Percentiles rank a stretch among this genome's conserved stretches.
Evolutionary conservation across 2,888 invertebrate species (phyloP).

Genomic region (Stictocephala bisonia): DNA sequence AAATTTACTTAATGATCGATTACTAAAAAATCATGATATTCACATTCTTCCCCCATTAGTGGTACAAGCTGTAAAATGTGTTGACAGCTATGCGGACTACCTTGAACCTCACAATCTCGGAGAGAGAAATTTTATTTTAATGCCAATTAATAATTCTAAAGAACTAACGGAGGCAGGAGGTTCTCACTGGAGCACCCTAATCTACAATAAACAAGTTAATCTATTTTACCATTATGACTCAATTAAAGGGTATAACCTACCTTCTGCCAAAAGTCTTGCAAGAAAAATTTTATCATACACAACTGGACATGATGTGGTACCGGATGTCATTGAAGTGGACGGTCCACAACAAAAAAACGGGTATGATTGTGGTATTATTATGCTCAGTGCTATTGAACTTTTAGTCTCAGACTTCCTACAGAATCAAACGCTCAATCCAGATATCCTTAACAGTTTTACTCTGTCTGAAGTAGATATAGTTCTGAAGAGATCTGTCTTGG

Average conservation of each 20-base stretch:
- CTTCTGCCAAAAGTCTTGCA: not conserved
- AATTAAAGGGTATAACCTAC: not conserved
- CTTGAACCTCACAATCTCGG: not conserved
- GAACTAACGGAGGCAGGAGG: constrained; percentile 1
- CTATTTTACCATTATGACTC: constrained; percentile 12
- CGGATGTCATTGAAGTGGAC: not conserved
- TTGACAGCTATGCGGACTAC: too few species aligned
- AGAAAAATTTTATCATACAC: not conserved
- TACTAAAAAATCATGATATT: not conserved
- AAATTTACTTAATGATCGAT: not conserved
- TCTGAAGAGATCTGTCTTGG: not conserved
- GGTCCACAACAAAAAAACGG: constrained; percentile 5
- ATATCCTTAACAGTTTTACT: not conserved
- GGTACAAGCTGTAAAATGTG: constrained; percentile 3
- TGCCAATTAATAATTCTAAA: constrained; percentile 6
- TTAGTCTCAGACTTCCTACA: not conserved
- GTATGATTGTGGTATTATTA: not conserved
- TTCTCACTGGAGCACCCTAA: constrained; percentile 7
- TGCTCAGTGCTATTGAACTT: not conserved
- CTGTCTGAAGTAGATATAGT: not conserved
- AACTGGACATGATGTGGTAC: not conserved
- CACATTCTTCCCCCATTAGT: not conserved
- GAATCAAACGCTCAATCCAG: not conserved
- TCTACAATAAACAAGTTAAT: constrained; percentile 1
- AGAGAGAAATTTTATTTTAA: not conserved